Percentiles rank a stretch among this genome's conserved stretches.
These are phyloP conservation scores for Brachionus rotundiformis DNA, from an alignment of 1,140 invertebrate genomes.

Conservation along the genomic window DNA sequence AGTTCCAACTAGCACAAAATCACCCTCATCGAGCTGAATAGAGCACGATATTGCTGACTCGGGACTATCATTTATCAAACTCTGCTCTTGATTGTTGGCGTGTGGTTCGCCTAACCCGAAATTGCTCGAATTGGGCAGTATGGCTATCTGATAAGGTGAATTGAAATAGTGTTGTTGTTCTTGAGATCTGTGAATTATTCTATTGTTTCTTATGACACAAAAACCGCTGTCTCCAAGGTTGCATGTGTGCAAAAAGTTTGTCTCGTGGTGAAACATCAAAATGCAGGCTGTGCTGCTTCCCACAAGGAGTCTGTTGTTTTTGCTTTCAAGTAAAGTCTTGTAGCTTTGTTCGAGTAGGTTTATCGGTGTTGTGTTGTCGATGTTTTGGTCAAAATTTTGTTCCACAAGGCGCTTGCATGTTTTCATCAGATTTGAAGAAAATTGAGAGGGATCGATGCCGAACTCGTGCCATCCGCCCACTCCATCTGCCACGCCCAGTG, in stretches of 20 bases:
- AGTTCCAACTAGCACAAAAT: conserved; percentile 90
- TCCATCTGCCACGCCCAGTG: conserved; percentile 85
- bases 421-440: conserved; percentile 87
- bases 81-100: background rate
- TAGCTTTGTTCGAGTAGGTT: conserved; percentile 46
- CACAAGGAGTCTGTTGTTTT: conserved; percentile 59
- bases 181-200: conserved; percentile 84
- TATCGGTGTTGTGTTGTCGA: conserved; percentile 30
- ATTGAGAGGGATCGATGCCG: conserved; percentile 94
- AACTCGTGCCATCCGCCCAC: conserved; percentile 95
- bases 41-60: conserved; percentile 85
- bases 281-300: conserved; percentile 96
- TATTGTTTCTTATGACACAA: conserved; percentile 71
- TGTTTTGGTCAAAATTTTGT: conserved; percentile 58
- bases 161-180: conserved; percentile 99
- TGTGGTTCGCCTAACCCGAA: background rate
- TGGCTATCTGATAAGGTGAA: conserved; percentile 91
- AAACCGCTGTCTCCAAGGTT: conserved; percentile 98
- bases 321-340: conserved; percentile 26
- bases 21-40: conserved; percentile 87
- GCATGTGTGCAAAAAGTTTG: conserved; percentile 84
- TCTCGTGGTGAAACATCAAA: conserved; percentile 83
- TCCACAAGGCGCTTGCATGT: conserved; percentile 88
- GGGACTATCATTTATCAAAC: conserved; percentile 67
- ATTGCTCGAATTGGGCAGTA: conserved; percentile 69